A percentile compares a stretch with the other conserved stretches of the same genome.
phyloP scores from a whole-genome alignment of 35 echinoderm and acorn worm species.

The Lytechinus variegatus region DNA sequence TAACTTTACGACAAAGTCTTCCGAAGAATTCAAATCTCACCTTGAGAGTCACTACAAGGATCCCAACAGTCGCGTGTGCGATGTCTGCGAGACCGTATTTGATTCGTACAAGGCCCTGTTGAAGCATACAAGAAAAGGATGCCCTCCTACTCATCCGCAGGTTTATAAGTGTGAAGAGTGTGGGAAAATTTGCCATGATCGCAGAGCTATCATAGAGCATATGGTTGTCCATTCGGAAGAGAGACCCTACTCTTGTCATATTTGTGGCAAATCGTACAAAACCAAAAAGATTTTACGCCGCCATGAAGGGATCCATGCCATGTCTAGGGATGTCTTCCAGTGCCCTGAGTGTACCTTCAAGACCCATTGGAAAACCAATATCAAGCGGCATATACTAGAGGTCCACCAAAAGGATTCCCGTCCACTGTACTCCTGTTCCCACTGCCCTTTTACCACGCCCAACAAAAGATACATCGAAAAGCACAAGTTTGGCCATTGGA shows the following conservation, averaged over 20 bases:
- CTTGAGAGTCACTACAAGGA: conserved; percentile 12
- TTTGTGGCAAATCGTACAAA: conserved; percentile 41
- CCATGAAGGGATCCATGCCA: conserved; percentile 45
- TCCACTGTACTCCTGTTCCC: conserved; percentile 25
- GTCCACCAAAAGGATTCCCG: conserved; percentile 40
- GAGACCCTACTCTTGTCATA: not conserved
- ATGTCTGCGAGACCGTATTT: not conserved
- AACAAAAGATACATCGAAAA: conserved; percentile 50
- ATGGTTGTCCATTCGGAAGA: conserved; percentile 45
- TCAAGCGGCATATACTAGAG: conserved; percentile 38
- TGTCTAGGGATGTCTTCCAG: not conserved
- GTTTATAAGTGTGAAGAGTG: conserved; percentile 39
- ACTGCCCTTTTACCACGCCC: conserved; percentile 45
- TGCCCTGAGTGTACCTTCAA: conserved; percentile 49
- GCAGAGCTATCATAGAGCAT: conserved; percentile 37
- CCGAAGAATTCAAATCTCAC: conserved; percentile 37
- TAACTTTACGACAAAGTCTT: not conserved
- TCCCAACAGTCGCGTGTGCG: conserved; percentile 7
- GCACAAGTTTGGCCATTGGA: conserved; percentile 46
- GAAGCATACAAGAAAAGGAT: conserved; percentile 9
- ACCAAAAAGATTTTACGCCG: conserved; percentile 43
- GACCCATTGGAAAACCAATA: conserved; percentile 47
- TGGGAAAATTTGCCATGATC: conserved; percentile 42
- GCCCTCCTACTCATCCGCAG: not conserved
- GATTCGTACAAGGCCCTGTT: not conserved